A percentile compares a stretch with the other conserved stretches of the same genome.
Evolutionary conservation across 2,113 vertebrate species (phyloP).

Genomic region (Strigops habroptila): DNA sequence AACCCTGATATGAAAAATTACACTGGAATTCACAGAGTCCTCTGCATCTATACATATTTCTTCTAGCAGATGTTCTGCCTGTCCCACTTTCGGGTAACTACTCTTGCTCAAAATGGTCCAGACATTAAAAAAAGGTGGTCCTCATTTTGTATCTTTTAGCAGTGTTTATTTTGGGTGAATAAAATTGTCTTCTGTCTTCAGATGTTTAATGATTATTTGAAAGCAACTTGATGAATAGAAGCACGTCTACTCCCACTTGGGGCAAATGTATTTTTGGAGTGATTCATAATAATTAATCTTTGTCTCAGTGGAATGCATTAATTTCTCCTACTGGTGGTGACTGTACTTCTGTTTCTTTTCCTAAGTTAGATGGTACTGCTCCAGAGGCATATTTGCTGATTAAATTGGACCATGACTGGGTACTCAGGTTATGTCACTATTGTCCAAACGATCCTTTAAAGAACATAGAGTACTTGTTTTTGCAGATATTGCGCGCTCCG

Average conservation of each 20-base stretch:
- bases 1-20: background rate
- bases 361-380: constrained; percentile 25
- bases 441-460: constrained; percentile 33
- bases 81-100: background rate
- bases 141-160: background rate
- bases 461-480: constrained; percentile 48
- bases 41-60: background rate
- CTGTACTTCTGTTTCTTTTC: constrained; percentile 40
- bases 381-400: constrained; percentile 27
- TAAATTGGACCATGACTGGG: background rate
- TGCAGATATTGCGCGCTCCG: background rate
- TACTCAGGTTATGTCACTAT: constrained; percentile 21
- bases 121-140: background rate
- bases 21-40: background rate
- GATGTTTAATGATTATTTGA: constrained; percentile 44
- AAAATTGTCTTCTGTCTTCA: background rate
- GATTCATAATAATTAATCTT: constrained; percentile 50
- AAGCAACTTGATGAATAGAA: constrained; percentile 33
- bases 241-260: background rate
- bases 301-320: constrained; percentile 46
- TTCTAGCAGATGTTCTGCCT: background rate
- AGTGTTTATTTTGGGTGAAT: background rate
- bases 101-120: background rate
- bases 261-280: constrained; percentile 6
- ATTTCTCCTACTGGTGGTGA: constrained; percentile 31